phyloP scores from a whole-genome alignment of 2,113 vertebrate species.

The Trachemys scripta region DNA sequence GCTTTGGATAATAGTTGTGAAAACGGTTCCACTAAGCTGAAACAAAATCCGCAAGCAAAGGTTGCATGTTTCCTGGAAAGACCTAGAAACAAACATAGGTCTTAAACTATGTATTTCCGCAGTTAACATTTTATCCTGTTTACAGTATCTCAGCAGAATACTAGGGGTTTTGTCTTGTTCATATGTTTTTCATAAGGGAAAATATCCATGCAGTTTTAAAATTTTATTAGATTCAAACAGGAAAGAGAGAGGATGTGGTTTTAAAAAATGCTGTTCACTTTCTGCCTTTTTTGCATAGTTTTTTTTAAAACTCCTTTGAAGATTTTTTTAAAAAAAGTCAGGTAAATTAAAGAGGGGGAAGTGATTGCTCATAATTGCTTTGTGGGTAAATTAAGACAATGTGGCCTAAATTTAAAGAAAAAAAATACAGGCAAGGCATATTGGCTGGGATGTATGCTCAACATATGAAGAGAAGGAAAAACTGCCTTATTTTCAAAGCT shows the following conservation, averaged over 20 bases:
- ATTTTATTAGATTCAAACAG: slow-evolving; percentile 70
- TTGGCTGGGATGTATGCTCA: slow-evolving; percentile 72
- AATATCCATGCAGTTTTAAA: slow-evolving; percentile 68
- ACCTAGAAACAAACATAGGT: slow-evolving; percentile 73
- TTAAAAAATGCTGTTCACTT: slow-evolving; percentile 35
- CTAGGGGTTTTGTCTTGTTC: slow-evolving; percentile 63
- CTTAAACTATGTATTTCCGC: slow-evolving; percentile 70
- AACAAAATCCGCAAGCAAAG: slow-evolving; percentile 72
- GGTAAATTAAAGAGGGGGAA: slow-evolving; percentile 49
- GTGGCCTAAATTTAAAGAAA: slow-evolving; percentile 66
- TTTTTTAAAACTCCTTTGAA: slow-evolving; percentile 14
- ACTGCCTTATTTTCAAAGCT: slow-evolving; percentile 30
- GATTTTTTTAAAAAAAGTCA: background rate
- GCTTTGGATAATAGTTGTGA: slow-evolving; percentile 71
- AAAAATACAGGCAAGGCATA: slow-evolving; percentile 71
- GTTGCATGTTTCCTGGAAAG: slow-evolving; percentile 59
- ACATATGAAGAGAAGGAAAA: slow-evolving; percentile 68
- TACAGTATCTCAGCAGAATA: slow-evolving; percentile 68
- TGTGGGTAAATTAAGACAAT: slow-evolving; percentile 62
- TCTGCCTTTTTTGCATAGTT: background rate
- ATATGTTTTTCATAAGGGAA: slow-evolving; percentile 73
- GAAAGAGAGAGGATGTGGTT: slow-evolving; percentile 25
- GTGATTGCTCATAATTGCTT: slow-evolving; percentile 59
- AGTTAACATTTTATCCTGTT: slow-evolving; percentile 63
- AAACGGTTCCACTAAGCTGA: slow-evolving; percentile 63